These are phyloP conservation scores for Microctenopoma steveboyesi DNA, from an alignment of 2,797 vertebrate genomes.

Conservation along the genomic window DNA sequence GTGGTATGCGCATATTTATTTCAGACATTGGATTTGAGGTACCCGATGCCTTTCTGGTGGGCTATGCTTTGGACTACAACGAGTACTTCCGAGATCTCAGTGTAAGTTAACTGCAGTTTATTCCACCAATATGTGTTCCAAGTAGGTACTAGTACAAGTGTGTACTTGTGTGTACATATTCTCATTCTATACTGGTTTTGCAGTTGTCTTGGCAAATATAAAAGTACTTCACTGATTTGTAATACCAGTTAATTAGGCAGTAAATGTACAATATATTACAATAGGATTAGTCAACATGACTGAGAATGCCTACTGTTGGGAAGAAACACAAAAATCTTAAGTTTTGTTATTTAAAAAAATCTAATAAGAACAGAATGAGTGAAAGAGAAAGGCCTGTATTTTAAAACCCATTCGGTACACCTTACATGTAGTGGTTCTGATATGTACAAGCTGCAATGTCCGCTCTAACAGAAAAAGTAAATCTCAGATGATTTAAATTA, in stretches of 20 bases:
- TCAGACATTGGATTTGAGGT: constrained; percentile 89
- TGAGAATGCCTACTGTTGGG: no score
- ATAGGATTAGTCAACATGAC: no score
- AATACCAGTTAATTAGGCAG: neutral
- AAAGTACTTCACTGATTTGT: neutral
- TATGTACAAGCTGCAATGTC: neutral
- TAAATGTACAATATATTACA: neutral
- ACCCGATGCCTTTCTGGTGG: constrained; percentile 86
- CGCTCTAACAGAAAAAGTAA: neutral
- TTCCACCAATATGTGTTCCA: neutral
- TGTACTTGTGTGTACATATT: neutral
- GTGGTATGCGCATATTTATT: constrained; percentile 30
- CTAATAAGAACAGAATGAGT: no score
- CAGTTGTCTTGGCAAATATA: neutral
- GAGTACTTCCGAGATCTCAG: constrained; percentile 90
- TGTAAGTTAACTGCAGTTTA: constrained; percentile 71
- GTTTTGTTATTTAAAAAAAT: no score
- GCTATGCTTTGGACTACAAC: constrained; percentile 88
- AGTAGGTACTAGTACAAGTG: neutral
- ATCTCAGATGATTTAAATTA: neutral
- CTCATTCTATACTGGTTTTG: neutral
- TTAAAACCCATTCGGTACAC: no score
- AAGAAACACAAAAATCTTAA: no score
- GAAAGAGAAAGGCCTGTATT: no score
- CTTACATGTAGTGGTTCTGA: no score